phyloP scores from a whole-genome alignment of 2,888 invertebrate genomes.

The Eupithecia exiguata region DNA sequence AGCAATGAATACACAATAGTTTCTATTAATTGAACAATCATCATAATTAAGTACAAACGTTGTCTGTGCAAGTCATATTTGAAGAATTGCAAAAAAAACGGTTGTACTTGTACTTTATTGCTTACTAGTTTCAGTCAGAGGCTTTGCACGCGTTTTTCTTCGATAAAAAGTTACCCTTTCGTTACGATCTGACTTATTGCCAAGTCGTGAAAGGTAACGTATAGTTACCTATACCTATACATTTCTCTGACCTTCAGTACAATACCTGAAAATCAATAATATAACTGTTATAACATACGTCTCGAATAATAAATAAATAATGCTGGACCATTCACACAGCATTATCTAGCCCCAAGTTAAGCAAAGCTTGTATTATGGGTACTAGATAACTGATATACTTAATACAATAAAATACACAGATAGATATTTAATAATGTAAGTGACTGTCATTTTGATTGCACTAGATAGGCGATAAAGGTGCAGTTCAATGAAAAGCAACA shows the following conservation, averaged over 20 bases:
- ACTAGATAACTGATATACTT: no score
- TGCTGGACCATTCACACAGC: no score
- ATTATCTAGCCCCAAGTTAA: no score
- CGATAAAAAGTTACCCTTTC: neutral
- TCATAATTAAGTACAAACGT: slow-evolving; percentile 11
- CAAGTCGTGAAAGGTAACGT: no score
- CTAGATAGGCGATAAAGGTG: neutral
- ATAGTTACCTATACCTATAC: no score
- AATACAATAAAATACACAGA: no score
- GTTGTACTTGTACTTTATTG: neutral
- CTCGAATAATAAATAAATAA: no score
- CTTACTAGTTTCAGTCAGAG: neutral
- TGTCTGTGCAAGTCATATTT: slow-evolving; percentile 4
- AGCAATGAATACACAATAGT: slow-evolving; percentile 56
- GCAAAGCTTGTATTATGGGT: no score
- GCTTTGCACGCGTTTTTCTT: neutral
- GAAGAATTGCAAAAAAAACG: neutral
- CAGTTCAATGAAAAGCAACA: neutral
- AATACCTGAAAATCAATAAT: neutral
- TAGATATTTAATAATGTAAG: neutral
- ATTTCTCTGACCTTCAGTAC: neutral
- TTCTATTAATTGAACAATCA: slow-evolving; percentile 58
- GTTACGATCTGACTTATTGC: neutral
- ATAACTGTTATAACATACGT: neutral
- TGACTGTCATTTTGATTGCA: neutral